A percentile compares a stretch with the other conserved stretches of the same genome.
Conservation (phyloP, 2,888 invertebrate species). For the Agrotis segetum region DNA sequence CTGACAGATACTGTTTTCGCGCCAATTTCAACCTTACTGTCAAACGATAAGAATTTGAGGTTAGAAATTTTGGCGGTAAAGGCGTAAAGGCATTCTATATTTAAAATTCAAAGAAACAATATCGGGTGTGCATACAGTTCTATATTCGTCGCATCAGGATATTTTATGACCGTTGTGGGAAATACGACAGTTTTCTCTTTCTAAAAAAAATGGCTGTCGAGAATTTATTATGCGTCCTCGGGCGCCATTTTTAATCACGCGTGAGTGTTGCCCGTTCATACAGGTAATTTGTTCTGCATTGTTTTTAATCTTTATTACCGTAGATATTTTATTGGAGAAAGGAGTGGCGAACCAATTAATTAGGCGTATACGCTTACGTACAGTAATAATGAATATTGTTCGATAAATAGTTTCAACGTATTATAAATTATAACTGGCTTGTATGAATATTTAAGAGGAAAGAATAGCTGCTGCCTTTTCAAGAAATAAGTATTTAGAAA, state of each 20-base stretch:
- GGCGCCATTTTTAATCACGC: conserved; percentile 79
- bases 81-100: conserved; percentile 66
- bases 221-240: conserved; percentile 78
- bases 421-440: background rate
- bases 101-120: conserved; percentile 90
- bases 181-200: conserved; percentile 82
- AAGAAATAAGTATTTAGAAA: too few relatives aligned
- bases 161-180: conserved; percentile 86
- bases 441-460: too few relatives aligned
- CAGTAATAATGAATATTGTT: conserved; percentile 3
- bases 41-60: conserved; percentile 66
- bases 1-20: conserved; percentile 56
- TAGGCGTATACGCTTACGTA: conserved; percentile 17
- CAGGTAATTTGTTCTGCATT: conserved; percentile 70
- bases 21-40: conserved; percentile 69
- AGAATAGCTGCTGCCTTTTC: too few relatives aligned
- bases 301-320: conserved; percentile 57
- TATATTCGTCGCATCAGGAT: conserved; percentile 79
- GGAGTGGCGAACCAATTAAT: conserved; percentile 51
- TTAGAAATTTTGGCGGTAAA: conserved; percentile 65
- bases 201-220: conserved; percentile 72
- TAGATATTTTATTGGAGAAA: conserved; percentile 59
- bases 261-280: conserved; percentile 73
- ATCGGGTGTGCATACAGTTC: conserved; percentile 87
- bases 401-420: background rate